Percentiles rank a stretch among this genome's conserved stretches.
These are phyloP conservation scores for Vollenhovia emeryi DNA, from an alignment of 1,140 invertebrate species.

Conservation along the genomic window DNA sequence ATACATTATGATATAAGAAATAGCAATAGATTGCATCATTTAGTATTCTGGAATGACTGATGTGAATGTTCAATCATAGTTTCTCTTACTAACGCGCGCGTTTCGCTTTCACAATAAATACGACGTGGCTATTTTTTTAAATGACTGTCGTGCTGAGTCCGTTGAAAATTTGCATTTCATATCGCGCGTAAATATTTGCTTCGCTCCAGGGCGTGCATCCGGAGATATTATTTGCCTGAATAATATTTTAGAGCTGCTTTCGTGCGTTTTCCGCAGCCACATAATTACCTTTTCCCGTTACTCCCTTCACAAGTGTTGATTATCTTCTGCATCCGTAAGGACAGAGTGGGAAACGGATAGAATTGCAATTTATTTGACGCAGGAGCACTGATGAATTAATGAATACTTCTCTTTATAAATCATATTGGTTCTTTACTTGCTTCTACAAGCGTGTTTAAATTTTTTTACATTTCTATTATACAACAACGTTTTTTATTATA, in stretches of 20 bases:
- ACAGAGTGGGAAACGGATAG: neutral
- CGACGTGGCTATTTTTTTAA: conserved; percentile 20
- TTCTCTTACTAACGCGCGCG: neutral
- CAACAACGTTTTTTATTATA: neutral
- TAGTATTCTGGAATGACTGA: conserved; percentile 16
- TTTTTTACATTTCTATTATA: neutral
- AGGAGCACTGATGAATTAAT: neutral
- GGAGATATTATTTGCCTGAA: conserved; percentile 58
- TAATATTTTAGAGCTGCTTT: conserved; percentile 55
- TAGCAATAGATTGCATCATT: neutral
- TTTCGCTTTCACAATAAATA: conserved; percentile 32
- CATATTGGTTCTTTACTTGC: neutral
- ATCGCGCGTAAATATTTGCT: conserved; percentile 63
- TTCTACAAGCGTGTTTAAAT: neutral
- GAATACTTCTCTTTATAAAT: neutral
- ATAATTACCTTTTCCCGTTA: conserved; percentile 32
- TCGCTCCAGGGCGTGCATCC: neutral
- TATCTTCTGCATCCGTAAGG: neutral
- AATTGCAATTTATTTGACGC: neutral
- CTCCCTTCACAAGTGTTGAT: neutral
- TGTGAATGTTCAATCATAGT: conserved; percentile 33
- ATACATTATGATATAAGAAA: neutral
- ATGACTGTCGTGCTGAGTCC: neutral
- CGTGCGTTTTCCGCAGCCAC: neutral
- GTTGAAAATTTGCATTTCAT: conserved; percentile 68